Evolutionary conservation across 2,113 vertebrate genomes (phyloP).

Genomic region (Poeciliopsis prolifica): DNA sequence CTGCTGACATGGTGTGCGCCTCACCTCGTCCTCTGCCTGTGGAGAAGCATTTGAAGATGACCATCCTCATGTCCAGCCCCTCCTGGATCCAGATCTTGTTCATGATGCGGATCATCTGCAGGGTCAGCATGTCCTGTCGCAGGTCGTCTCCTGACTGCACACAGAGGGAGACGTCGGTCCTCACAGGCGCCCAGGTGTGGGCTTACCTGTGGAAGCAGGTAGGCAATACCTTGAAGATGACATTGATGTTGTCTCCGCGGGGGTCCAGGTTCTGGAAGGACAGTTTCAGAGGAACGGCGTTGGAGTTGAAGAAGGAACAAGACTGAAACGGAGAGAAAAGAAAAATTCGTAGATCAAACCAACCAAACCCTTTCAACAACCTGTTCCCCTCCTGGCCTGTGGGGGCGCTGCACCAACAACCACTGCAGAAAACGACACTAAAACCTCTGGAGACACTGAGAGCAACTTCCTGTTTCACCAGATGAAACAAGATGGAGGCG

Average conservation of each 20-base stretch:
- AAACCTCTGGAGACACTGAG: too few species aligned
- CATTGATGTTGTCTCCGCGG: conserved; percentile 88
- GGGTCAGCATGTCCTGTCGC: conserved; percentile 96
- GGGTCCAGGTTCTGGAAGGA: conserved; percentile 92
- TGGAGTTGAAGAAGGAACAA: conserved; percentile 98
- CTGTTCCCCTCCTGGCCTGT: too few species aligned
- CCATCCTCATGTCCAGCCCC: conserved; percentile 98
- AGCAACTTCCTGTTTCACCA: too few species aligned
- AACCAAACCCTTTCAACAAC: too few species aligned
- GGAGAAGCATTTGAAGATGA: conserved; percentile 96
- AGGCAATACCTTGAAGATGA: conserved; percentile 92
- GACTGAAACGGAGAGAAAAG: conserved; percentile 76
- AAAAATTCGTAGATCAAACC: neutral
- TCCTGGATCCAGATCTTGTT: conserved; percentile 99
- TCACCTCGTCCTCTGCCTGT: conserved; percentile 90
- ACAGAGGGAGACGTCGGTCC: conserved; percentile 4
- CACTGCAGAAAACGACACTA: too few species aligned
- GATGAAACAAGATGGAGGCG: too few species aligned
- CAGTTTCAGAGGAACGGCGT: conserved; percentile 94
- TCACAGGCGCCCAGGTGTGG: neutral
- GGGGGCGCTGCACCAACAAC: too few species aligned
- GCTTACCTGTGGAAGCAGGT: neutral
- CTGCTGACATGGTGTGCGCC: neutral
- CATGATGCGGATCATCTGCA: conserved; percentile 98
- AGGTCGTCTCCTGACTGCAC: conserved; percentile 93